A percentile compares a stretch with the other conserved stretches of the same genome.
phyloP scores from a whole-genome alignment of 2,113 vertebrate genomes.

The Halichoerus grypus region DNA sequence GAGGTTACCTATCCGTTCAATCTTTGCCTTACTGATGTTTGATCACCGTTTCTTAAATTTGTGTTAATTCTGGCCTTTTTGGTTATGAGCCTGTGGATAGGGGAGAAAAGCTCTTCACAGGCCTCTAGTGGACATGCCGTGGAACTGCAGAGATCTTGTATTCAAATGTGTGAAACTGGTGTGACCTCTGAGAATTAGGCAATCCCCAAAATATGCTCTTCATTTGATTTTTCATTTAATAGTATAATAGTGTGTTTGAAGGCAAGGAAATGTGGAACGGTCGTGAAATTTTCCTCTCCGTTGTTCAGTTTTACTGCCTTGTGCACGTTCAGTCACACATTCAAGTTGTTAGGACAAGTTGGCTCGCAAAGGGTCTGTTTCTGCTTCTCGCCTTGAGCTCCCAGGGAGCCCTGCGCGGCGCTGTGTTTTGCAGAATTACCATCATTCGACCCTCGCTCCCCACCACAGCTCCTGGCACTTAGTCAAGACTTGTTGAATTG shows the following conservation, averaged over 20 bases:
- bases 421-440: neutral
- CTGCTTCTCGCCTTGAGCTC: neutral
- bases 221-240: neutral
- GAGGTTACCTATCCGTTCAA: neutral
- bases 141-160: constrained; percentile 80
- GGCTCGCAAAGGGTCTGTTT: neutral
- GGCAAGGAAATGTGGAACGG: neutral
- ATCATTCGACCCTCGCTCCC: no score
- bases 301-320: neutral
- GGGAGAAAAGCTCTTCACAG: constrained; percentile 84
- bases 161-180: neutral
- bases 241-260: neutral
- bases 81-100: rapidly evolving
- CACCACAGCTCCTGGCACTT: neutral
- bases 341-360: neutral
- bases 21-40: neutral
- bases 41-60: constrained; percentile 41
- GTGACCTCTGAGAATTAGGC: neutral
- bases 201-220: neutral
- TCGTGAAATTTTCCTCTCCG: neutral
- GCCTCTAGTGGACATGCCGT: constrained; percentile 85
- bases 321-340: rapidly evolving
- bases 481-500: neutral
- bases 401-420: rapidly evolving
- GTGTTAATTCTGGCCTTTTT: neutral